Evolutionary conservation across 2,113 vertebrate species (phyloP).

Genomic region (Myotis lucifugus): DNA sequence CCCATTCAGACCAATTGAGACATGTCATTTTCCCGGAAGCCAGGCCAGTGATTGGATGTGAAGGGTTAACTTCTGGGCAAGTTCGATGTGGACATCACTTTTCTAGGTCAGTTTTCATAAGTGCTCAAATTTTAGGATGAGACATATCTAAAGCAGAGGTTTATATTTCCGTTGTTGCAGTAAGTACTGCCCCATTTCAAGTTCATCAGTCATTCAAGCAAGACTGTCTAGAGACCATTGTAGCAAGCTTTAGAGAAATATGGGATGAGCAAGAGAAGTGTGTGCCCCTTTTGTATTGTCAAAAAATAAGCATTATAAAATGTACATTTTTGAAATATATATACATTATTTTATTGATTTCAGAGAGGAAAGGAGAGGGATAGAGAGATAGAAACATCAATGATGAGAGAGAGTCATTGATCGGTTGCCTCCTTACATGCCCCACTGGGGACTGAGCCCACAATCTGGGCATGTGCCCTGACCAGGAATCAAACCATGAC

Average conservation of each 20-base stretch:
- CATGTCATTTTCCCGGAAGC: not conserved
- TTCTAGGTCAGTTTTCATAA: not conserved
- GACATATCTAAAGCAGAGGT: not conserved
- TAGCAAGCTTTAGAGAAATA: not conserved
- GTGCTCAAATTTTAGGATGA: not conserved
- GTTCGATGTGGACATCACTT: not conserved
- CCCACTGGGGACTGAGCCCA: too few species aligned
- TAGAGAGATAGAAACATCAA: too few species aligned
- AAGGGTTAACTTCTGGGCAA: constrained; percentile 63
- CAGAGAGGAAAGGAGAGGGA: too few species aligned
- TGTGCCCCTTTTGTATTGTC: not conserved
- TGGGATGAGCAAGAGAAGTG: not conserved
- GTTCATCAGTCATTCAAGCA: not conserved
- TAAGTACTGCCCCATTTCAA: not conserved
- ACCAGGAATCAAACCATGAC: too few species aligned
- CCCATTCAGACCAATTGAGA: constrained; percentile 52
- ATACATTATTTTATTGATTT: too few species aligned
- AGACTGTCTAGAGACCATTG: not conserved
- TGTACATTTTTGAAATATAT: too few species aligned
- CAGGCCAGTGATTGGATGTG: not conserved
- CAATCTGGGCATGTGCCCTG: too few species aligned
- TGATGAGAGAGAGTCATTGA: too few species aligned
- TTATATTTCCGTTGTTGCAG: not conserved
- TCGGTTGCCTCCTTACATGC: too few species aligned
- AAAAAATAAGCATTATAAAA: not conserved